Conservation (phyloP, 1,140 invertebrate species). For the Cecropterus lyciades region DNA sequence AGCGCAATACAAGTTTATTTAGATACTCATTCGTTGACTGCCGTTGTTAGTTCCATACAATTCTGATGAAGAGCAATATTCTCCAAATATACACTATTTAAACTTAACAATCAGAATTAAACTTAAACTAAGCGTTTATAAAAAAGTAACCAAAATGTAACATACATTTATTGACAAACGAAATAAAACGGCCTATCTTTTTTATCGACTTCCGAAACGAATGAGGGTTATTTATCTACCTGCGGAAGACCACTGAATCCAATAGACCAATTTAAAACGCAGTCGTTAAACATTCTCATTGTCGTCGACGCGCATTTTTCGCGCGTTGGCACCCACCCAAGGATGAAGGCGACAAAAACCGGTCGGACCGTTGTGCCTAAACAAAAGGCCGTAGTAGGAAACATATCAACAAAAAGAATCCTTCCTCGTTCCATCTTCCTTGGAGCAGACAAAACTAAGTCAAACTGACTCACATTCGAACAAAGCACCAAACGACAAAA, state of each 20-base stretch:
- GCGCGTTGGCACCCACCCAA: slow-evolving; percentile 48
- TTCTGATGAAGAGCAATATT: too few relatives aligned
- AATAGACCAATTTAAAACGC: slow-evolving; percentile 38
- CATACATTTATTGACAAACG: too few relatives aligned
- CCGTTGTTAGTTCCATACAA: too few relatives aligned
- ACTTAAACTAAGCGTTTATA: too few relatives aligned
- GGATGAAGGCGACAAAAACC: slow-evolving; percentile 38
- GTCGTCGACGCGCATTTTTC: slow-evolving; percentile 36
- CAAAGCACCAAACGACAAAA: slow-evolving; percentile 61
- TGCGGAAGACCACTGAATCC: slow-evolving; percentile 25
- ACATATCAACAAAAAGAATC: slow-evolving; percentile 52
- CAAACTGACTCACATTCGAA: slow-evolving; percentile 48
- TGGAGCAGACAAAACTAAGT: neutral
- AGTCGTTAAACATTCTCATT: slow-evolving; percentile 28
- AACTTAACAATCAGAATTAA: too few relatives aligned
- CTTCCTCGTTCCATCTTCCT: slow-evolving; percentile 58
- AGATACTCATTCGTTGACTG: too few relatives aligned
- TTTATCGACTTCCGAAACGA: too few relatives aligned
- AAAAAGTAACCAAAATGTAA: too few relatives aligned
- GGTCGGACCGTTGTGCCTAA: slow-evolving; percentile 19
- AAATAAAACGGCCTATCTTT: too few relatives aligned
- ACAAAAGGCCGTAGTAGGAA: slow-evolving; percentile 61
- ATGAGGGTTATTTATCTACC: neutral
- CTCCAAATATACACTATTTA: too few relatives aligned
- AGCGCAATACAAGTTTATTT: too few relatives aligned